phyloP scores from a whole-genome alignment of 2,888 invertebrate genomes.

The Celastrina argiolus region DNA sequence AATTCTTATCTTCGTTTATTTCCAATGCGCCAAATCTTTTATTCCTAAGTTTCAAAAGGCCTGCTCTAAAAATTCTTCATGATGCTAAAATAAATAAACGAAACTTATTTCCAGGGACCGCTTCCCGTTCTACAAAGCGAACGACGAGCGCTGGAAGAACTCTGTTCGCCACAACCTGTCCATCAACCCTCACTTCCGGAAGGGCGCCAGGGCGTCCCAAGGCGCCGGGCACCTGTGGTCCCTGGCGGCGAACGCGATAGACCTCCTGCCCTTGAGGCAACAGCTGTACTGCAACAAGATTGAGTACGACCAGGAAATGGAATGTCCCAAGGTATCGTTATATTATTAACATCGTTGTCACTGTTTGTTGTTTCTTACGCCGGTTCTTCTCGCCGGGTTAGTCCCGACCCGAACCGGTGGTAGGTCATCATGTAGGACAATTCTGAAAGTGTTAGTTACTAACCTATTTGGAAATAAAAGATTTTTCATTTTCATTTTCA shows the following conservation, averaged over 20 bases:
- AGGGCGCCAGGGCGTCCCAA: conserved; percentile 90
- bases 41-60: too few relatives aligned
- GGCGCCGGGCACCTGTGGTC: conserved; percentile 95
- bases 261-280: conserved; percentile 57
- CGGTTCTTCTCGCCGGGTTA: too few relatives aligned
- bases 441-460: too few relatives aligned
- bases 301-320: conserved; percentile 43
- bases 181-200: conserved; percentile 93
- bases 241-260: conserved; percentile 80
- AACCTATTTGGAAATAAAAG: too few relatives aligned
- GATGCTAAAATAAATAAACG: background rate
- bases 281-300: conserved; percentile 43
- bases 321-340: conserved; percentile 59
- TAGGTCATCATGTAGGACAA: too few relatives aligned
- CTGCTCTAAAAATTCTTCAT: too few relatives aligned
- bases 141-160: conserved; percentile 95
- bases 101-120: conserved; percentile 81
- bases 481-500: too few relatives aligned
- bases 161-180: conserved; percentile 93
- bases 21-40: too few relatives aligned
- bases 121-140: conserved; percentile 92
- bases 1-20: too few relatives aligned
- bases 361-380: too few relatives aligned
- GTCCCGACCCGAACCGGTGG: too few relatives aligned
- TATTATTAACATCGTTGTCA: too few relatives aligned